phyloP scores from a whole-genome alignment of 1,140 invertebrate species.

The Ostrea denselamellosa region DNA sequence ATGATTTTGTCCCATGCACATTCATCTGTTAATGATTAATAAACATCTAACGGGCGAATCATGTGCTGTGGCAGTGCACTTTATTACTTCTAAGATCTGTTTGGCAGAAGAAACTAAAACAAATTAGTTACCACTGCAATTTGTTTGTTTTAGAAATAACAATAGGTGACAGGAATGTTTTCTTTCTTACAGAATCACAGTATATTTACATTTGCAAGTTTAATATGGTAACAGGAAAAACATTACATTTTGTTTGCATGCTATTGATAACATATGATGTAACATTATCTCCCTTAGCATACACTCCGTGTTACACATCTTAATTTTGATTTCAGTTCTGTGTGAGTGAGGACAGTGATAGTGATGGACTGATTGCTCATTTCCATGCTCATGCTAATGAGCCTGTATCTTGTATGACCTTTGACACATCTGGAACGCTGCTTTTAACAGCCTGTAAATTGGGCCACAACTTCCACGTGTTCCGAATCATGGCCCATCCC shows the following conservation, averaged over 20 bases:
- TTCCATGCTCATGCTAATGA: slow-evolving; percentile 94
- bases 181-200: too few relatives aligned
- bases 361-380: slow-evolving; percentile 88
- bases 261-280: neutral
- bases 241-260: neutral
- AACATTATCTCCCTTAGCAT: neutral
- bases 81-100: too few relatives aligned
- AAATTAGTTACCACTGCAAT: too few relatives aligned
- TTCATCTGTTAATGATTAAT: too few relatives aligned
- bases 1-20: too few relatives aligned
- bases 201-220: neutral
- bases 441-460: slow-evolving; percentile 94
- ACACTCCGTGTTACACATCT: neutral
- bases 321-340: slow-evolving; percentile 67
- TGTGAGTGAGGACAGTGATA: slow-evolving; percentile 75
- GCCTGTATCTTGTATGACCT: slow-evolving; percentile 92
- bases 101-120: too few relatives aligned
- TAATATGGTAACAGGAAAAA: neutral
- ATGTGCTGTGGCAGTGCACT: too few relatives aligned
- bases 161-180: too few relatives aligned
- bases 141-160: too few relatives aligned
- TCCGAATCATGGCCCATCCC: slow-evolving; percentile 95
- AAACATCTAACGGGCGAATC: too few relatives aligned
- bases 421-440: slow-evolving; percentile 94
- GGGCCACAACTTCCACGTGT: slow-evolving; percentile 98